These are phyloP conservation scores for Tragelaphus strepsiceros DNA, from an alignment of 2,113 vertebrate species.

Conservation along the genomic window DNA sequence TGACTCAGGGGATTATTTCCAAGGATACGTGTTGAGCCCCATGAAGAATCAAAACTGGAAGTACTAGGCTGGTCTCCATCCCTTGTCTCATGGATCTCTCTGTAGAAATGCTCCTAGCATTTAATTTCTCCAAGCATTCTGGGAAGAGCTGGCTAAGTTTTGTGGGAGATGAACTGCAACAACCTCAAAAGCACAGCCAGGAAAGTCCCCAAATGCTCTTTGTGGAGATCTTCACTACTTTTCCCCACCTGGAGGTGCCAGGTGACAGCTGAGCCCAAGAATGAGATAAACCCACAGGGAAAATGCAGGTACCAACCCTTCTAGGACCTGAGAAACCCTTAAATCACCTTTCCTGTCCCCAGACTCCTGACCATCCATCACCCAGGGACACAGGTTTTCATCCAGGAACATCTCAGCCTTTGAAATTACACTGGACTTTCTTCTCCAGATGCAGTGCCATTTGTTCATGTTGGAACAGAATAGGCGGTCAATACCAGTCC, in stretches of 20 bases:
- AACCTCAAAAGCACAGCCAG: background rate
- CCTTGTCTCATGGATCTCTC: background rate
- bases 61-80: background rate
- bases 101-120: background rate
- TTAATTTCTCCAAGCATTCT: background rate
- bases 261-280: background rate
- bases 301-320: background rate
- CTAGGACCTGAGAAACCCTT: background rate
- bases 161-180: background rate
- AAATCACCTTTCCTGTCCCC: background rate
- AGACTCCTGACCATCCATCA: accelerated
- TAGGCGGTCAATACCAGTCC: background rate
- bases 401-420: background rate
- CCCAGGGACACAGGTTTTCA: background rate
- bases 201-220: background rate
- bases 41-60: background rate
- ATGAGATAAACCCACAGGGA: background rate
- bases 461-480: background rate
- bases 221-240: background rate
- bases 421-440: background rate
- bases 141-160: background rate
- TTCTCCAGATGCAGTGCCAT: background rate
- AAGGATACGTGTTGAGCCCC: background rate
- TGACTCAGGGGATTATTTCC: background rate
- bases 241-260: background rate